Evolutionary conservation across 2,888 invertebrate species (phyloP), one percentile per base, ranked within the genome.

Genomic region (Autographa pulchrina): DNA sequence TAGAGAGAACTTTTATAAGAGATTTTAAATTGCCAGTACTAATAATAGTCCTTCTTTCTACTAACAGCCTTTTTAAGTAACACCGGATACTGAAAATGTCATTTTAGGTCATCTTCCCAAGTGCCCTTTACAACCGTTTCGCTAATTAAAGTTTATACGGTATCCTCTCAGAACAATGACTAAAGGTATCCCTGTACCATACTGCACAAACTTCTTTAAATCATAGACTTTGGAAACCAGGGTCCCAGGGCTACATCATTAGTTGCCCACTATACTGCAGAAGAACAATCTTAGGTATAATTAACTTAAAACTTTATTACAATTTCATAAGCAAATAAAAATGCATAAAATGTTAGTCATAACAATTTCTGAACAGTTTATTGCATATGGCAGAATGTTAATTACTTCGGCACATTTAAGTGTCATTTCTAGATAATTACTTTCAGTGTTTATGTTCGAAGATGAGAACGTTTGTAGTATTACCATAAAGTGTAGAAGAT

Each of bases 401-500:
- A 48, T 48, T 48, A 48, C n/a, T 48, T n/a, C n/a, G n/a, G 6
- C 1, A 48, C 48, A 48, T 48, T 48, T n/a, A 48, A 48, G 16
- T 48, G 20, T 20, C 20, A 54, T 54, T 54, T 54, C 54, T 54
- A 54, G 20, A 54, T 18, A 20, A 54, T 54, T 56, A 56, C 54
- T 25, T 18, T 2, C 54, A 4, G 20, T 56, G 25, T 56, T 56
- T 56, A 32, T 32, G 25, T 16, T 58, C 16, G 16, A 16, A 6
- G 16, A 14, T 8, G 25, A 59, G 59, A 32, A 16, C 25, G 11
- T 31, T 54, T 18, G 41, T 14, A 20, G 62, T 59, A 11, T 73
- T 62, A 32, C 43, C 35, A 68, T 62, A 56, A 20, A 52, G 18
- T 13, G 18, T 70, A 18, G 18, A 13, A 25, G 35, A 31, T 61